Conservation (phyloP, 2,888 invertebrate genomes). For the Andrena hattorfiana region DNA sequence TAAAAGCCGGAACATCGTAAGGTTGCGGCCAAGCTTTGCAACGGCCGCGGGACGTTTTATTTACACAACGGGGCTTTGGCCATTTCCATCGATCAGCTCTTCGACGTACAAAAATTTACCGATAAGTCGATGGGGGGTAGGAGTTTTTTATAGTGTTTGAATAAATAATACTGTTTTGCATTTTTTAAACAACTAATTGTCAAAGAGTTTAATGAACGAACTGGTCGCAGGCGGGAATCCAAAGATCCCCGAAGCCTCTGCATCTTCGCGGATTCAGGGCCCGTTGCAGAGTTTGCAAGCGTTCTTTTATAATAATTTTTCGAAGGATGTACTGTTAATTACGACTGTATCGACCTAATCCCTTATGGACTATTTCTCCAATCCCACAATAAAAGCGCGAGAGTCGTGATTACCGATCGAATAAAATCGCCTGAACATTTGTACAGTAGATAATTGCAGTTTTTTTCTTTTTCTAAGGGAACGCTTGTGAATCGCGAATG, state of each 20-base stretch:
- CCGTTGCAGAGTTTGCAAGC: conserved; percentile 64
- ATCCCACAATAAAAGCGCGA: conserved; percentile 37
- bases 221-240: not conserved
- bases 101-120: conserved; percentile 24
- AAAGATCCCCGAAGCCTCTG: not conserved
- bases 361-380: conserved; percentile 54
- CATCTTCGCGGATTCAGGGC: conserved; percentile 40
- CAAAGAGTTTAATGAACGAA: conserved; percentile 22
- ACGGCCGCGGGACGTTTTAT: conserved; percentile 30
- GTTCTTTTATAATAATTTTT: conserved; percentile 68
- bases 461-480: conserved; percentile 38
- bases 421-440: conserved; percentile 40
- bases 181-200: conserved; percentile 7
- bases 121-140: conserved; percentile 1
- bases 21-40: conserved; percentile 50
- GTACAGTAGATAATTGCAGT: conserved; percentile 36
- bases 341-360: conserved; percentile 60
- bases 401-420: conserved; percentile 40
- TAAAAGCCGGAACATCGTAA: conserved; percentile 34
- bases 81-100: conserved; percentile 15
- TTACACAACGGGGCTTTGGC: conserved; percentile 2
- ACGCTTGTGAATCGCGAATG: conserved; percentile 19
- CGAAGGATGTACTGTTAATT: conserved; percentile 64
- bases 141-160: conserved; percentile 10
- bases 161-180: not conserved